Base-by-base conservation (phyloP, 2,113 vertebrate species). In the Girardinichthys multiradiatus region DNA sequence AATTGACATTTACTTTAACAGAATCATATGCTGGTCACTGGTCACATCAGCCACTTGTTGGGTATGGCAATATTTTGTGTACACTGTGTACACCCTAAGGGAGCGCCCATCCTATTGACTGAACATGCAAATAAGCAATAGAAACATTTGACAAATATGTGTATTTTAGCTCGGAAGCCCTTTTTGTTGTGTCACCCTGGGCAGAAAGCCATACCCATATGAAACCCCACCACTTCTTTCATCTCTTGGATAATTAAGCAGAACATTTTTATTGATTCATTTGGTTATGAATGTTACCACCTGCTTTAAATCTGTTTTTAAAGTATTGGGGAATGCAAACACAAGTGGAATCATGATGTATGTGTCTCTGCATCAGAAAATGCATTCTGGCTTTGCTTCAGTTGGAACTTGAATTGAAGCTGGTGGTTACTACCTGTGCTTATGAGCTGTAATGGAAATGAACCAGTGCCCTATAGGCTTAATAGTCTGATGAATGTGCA, bases 341-440 rank as follows among this genome's bases (percentile, higher is more conserved):
- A 29, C 74, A 80, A 76, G 64, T 57, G 33, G 57, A 84, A 45
- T 74, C 75, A 61, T 83, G 51, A 89, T 88, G 61, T 69, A 42
- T 78, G 58, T 66, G 74, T 64, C 75, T 74, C 79, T 72, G 79
- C 64, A 72, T 68, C 64, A 77, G 48, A 58, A 30, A 70, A 81
- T 83, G 17, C 72, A 63, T 85, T 78, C 73, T 77, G 39, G 68
- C 24, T 80, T 76, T 62, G 35, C 70, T 54, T 84, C 57, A 73
- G 10, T n/a, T 31, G 28, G 54, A 72, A 76, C 1, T 63, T 21
- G 24, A 64, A 76, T n/a, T 31, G 39, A 30, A 61, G 78, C 64
- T 83, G 68, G 21, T 57, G 70, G 68, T 70, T 70, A 24, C n/a
- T 62, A 59, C 57, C 68, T 48, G 51, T 70, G 64, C 57, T 76